Evolutionary conservation across 92 coral and sea anemone species (phyloP).

Genomic region (Hydrozoanthus gracilis): DNA sequence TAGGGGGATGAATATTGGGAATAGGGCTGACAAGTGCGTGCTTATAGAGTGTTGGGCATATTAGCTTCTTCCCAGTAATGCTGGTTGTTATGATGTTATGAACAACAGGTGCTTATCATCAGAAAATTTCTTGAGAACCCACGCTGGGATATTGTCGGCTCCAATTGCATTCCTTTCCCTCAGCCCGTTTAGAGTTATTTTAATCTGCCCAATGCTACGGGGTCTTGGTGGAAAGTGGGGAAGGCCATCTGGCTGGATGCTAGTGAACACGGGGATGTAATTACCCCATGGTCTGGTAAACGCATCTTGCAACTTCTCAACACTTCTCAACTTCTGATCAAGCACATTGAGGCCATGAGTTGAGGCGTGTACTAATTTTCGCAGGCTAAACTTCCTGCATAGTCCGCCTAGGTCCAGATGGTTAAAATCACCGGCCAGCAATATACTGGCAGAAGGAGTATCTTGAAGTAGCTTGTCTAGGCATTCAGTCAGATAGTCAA

Average conservation of each 20-base stretch:
- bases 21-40: conserved; percentile 52
- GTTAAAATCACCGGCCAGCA: too few relatives aligned
- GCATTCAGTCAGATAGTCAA: not conserved
- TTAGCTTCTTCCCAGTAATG: conserved; percentile 28
- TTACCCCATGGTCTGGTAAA: conserved; percentile 47
- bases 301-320: conserved; percentile 34
- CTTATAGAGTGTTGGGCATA: conserved; percentile 53
- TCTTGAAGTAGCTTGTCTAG: not conserved
- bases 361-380: too few relatives aligned
- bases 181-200: conserved; percentile 7
- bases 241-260: not conserved
- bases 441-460: not conserved
- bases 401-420: too few relatives aligned
- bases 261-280: not conserved
- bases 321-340: too few relatives aligned
- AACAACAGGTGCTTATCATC: not conserved
- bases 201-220: conserved; percentile 27
- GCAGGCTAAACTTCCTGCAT: too few relatives aligned
- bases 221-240: not conserved
- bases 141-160: not conserved
- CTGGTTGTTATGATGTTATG: conserved; percentile 40
- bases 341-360: conserved; percentile 1
- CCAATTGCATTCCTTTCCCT: conserved; percentile 35
- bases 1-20: conserved; percentile 41
- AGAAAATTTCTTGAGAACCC: not conserved